Percentiles rank a stretch among this genome's conserved stretches.
Evolutionary conservation across 2,113 vertebrate genomes (phyloP).

Genomic region (Nicator chloris): DNA sequence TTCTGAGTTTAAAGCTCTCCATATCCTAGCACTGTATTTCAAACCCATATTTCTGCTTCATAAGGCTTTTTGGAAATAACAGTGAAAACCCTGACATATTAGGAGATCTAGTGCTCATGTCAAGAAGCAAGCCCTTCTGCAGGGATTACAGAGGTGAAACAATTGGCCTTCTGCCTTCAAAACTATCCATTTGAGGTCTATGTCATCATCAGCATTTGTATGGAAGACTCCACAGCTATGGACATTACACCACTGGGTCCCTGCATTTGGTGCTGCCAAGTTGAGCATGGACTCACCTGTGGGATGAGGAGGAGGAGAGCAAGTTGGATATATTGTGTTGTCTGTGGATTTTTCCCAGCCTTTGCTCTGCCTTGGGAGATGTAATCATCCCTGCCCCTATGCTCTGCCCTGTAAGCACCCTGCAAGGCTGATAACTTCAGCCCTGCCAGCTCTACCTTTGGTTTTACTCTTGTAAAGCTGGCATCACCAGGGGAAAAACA

Average conservation of each 20-base stretch:
- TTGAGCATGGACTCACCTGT: not conserved
- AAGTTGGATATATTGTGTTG: not conserved
- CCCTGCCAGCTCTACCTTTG: not conserved
- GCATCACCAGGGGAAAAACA: not conserved
- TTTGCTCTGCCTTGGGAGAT: not conserved
- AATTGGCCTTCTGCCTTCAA: not conserved
- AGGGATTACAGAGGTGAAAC: not conserved
- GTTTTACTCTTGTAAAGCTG: not conserved
- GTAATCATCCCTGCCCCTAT: not conserved
- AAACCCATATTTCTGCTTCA: not conserved
- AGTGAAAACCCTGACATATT: not conserved
- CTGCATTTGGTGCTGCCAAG: not conserved
- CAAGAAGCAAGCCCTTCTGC: not conserved
- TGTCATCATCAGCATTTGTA: not conserved
- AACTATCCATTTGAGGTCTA: not conserved
- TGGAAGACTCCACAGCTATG: not conserved
- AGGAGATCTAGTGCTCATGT: not conserved
- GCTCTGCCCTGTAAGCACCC: not conserved
- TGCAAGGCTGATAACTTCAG: not conserved
- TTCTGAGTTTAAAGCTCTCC: not conserved
- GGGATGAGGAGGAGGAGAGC: not conserved
- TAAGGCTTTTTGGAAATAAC: not conserved
- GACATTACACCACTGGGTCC: too few relatives aligned
- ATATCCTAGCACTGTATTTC: not conserved
- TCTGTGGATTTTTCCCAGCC: not conserved